Conservation (phyloP, 2,113 vertebrate genomes). For the Lota lota region DNA sequence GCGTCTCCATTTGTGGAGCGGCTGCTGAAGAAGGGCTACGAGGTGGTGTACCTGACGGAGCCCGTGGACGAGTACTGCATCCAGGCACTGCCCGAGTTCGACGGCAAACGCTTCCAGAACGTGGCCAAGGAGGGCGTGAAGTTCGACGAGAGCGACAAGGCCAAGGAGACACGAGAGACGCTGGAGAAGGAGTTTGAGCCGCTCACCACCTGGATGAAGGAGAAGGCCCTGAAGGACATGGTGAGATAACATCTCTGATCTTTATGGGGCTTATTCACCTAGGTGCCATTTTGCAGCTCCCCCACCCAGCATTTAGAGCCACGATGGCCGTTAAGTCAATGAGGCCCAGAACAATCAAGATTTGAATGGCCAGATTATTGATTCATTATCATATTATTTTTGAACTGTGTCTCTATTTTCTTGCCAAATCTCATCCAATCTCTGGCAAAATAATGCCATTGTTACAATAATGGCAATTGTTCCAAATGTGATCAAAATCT, state of each 20-base stretch:
- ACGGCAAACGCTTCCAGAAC: conserved; percentile 97
- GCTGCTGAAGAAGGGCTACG: conserved; percentile 95
- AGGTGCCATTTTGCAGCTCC: too few relatives aligned
- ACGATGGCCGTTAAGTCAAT: too few relatives aligned
- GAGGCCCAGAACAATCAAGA: too few relatives aligned
- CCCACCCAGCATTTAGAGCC: too few relatives aligned
- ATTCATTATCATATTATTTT: too few relatives aligned
- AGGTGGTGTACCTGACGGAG: conserved; percentile 96
- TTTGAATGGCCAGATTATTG: too few relatives aligned
- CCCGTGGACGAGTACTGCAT: conserved; percentile 98
- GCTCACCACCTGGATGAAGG: conserved; percentile 95
- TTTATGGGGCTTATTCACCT: too few relatives aligned
- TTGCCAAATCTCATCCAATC: too few relatives aligned
- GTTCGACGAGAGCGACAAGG: conserved; percentile 94
- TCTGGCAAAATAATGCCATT: too few relatives aligned
- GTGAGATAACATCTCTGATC: conserved; percentile 59
- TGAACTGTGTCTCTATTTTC: too few relatives aligned
- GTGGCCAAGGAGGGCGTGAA: conserved; percentile 97
- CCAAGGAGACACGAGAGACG: conserved; percentile 88
- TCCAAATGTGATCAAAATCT: too few relatives aligned
- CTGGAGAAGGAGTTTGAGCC: conserved; percentile 93
- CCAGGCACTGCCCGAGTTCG: conserved; percentile 95
- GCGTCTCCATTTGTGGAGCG: conserved; percentile 95
- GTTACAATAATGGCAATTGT: too few relatives aligned
- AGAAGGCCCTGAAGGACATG: conserved; percentile 92